Evolutionary conservation across 2,888 invertebrate genomes (phyloP).

Genomic region (Agonopterix subpropinquella): DNA sequence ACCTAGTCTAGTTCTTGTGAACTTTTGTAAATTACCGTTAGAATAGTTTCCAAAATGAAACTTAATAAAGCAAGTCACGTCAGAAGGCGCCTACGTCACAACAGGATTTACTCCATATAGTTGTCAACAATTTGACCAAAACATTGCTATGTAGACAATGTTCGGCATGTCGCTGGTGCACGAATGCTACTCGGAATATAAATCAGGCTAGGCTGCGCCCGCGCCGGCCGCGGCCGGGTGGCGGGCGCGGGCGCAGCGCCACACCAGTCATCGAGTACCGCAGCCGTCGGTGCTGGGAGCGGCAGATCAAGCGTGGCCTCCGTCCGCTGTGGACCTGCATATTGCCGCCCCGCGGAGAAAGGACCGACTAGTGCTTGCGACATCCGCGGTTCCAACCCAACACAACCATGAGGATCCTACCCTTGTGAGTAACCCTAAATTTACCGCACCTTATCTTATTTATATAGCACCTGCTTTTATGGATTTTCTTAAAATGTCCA

Average conservation of each 20-base stretch:
- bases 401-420: conserved; percentile 58
- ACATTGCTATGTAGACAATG: conserved; percentile 36
- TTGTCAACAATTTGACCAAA: conserved; percentile 26
- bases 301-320: conserved; percentile 63
- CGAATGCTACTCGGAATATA: conserved; percentile 41
- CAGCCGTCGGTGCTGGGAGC: conserved; percentile 35
- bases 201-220: conserved; percentile 40
- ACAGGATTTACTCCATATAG: conserved; percentile 34
- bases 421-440: conserved; percentile 46
- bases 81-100: conserved; percentile 22
- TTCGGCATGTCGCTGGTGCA: conserved; percentile 29
- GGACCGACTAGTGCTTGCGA: conserved; percentile 45
- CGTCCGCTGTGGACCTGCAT: conserved; percentile 59
- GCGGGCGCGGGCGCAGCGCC: conserved; percentile 24
- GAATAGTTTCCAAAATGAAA: neutral
- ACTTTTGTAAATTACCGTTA: no score
- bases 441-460: conserved; percentile 2
- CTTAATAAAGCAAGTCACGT: conserved; percentile 17
- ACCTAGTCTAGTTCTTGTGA: no score
- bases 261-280: conserved; percentile 35
- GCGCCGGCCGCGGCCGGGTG: conserved; percentile 23
- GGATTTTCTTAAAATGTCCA: neutral
- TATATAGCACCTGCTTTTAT: conserved; percentile 10
- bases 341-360: conserved; percentile 50
- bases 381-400: conserved; percentile 26